These are phyloP conservation scores for Perca fluviatilis DNA, from an alignment of 2,113 vertebrate species.

Conservation along the genomic window DNA sequence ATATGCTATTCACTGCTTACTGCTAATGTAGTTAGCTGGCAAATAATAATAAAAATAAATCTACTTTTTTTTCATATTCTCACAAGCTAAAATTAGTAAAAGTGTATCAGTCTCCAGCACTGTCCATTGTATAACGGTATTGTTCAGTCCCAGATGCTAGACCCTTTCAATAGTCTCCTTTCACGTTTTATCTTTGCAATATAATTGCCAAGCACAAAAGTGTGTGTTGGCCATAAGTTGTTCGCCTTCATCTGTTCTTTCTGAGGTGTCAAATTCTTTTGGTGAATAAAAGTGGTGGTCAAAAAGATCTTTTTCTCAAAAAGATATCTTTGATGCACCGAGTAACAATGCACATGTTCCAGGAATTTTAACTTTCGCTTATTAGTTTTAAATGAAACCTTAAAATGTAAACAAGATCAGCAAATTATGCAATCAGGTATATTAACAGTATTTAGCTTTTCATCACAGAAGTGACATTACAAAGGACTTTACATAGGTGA, in stretches of 20 bases:
- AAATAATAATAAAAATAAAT: background rate
- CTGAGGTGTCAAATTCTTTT: slow-evolving; percentile 49
- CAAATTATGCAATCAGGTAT: background rate
- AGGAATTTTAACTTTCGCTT: background rate
- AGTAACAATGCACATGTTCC: background rate
- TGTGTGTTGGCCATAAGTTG: slow-evolving; percentile 34
- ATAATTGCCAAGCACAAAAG: slow-evolving; percentile 48
- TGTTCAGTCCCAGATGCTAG: background rate
- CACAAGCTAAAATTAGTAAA: background rate
- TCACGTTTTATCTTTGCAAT: slow-evolving; percentile 35
- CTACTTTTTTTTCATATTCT: background rate
- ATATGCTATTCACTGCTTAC: background rate
- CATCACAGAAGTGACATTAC: background rate
- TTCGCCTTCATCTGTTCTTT: slow-evolving; percentile 37
- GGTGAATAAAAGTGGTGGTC: background rate
- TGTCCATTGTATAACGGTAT: background rate
- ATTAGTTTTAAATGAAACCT: background rate
- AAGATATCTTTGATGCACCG: background rate
- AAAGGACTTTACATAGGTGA: background rate
- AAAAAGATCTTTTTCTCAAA: background rate
- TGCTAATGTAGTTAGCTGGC: background rate
- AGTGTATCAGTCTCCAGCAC: background rate
- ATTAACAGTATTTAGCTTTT: too few relatives aligned
- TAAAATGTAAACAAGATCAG: background rate
- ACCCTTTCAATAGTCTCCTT: slow-evolving; percentile 13